Conservation (phyloP, 2,888 invertebrate genomes). For the Megamerina dolium region DNA sequence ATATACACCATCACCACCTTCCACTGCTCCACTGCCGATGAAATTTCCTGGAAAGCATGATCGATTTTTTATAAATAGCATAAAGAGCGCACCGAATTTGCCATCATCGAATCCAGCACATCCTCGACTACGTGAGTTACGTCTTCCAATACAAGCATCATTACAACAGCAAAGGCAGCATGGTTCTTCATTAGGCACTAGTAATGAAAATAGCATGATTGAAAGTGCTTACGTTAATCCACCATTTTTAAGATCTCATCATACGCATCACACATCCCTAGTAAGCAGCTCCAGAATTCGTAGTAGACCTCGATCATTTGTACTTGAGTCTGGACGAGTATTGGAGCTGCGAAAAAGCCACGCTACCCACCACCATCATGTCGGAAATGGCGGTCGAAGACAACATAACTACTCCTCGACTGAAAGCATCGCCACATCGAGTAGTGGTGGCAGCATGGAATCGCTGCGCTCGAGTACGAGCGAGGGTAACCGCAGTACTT, state of each 20-base stretch:
- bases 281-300: slow-evolving; percentile 55
- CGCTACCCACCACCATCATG: slow-evolving; percentile 35
- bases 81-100: slow-evolving; percentile 73
- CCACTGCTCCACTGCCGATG: slow-evolving; percentile 75
- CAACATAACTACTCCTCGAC: slow-evolving; percentile 57
- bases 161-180: slow-evolving; percentile 45
- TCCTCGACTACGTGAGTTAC: slow-evolving; percentile 65
- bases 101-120: slow-evolving; percentile 63
- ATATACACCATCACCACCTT: slow-evolving; percentile 76
- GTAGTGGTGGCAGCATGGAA: slow-evolving; percentile 83
- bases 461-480: slow-evolving; percentile 81
- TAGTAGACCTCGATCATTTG: slow-evolving; percentile 60
- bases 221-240: slow-evolving; percentile 46
- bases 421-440: slow-evolving; percentile 82
- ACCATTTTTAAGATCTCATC: slow-evolving; percentile 29
- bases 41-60: slow-evolving; percentile 69
- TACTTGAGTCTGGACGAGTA: slow-evolving; percentile 62
- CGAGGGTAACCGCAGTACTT: slow-evolving; percentile 79
- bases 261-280: slow-evolving; percentile 53
- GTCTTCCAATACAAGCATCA: slow-evolving; percentile 66
- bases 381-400: slow-evolving; percentile 49
- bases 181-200: slow-evolving; percentile 28
- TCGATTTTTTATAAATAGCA: slow-evolving; percentile 63
- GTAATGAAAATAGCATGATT: slow-evolving; percentile 43
- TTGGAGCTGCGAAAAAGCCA: slow-evolving; percentile 66